A percentile compares a stretch with the other conserved stretches of the same genome.
These are phyloP conservation scores for Callosobruchus maculatus DNA, from an alignment of 2,888 invertebrate species.

Conservation along the genomic window DNA sequence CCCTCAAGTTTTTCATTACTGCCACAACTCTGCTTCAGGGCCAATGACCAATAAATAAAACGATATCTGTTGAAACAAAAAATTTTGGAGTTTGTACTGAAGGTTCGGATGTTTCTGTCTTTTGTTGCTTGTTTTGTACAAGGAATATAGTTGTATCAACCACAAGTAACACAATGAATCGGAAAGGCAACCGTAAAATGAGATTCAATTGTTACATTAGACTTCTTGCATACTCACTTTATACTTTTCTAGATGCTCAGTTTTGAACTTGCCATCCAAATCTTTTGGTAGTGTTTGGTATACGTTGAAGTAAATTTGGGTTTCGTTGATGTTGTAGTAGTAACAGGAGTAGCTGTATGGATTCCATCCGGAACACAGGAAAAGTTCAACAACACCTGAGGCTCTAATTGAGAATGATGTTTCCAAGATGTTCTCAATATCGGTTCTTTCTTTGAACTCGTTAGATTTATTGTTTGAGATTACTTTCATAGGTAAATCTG, in stretches of 20 bases:
- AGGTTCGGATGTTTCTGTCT: too few relatives aligned
- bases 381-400: constrained; percentile 34
- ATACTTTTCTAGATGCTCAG: constrained; percentile 8
- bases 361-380: constrained; percentile 40
- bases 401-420: constrained; percentile 39
- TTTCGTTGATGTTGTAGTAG: constrained; percentile 35
- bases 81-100: too few relatives aligned
- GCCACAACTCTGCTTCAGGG: too few relatives aligned
- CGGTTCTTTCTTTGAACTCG: constrained; percentile 32
- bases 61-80: too few relatives aligned
- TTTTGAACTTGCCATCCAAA: constrained; percentile 15
- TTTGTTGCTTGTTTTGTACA: too few relatives aligned
- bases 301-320: constrained; percentile 30
- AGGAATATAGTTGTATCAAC: too few relatives aligned
- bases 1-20: too few relatives aligned
- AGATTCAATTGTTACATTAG: too few relatives aligned
- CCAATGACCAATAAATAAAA: too few relatives aligned
- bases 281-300: constrained; percentile 27
- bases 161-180: too few relatives aligned
- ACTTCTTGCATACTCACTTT: constrained; percentile 12
- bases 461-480: constrained; percentile 30
- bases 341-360: constrained; percentile 40
- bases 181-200: too few relatives aligned
- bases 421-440: constrained; percentile 31
- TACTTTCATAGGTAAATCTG: constrained; percentile 37